Percentiles rank a stretch among this genome's conserved stretches.
These are phyloP conservation scores for Tridacna gigas DNA, from an alignment of 2,888 invertebrate species.

Conservation along the genomic window DNA sequence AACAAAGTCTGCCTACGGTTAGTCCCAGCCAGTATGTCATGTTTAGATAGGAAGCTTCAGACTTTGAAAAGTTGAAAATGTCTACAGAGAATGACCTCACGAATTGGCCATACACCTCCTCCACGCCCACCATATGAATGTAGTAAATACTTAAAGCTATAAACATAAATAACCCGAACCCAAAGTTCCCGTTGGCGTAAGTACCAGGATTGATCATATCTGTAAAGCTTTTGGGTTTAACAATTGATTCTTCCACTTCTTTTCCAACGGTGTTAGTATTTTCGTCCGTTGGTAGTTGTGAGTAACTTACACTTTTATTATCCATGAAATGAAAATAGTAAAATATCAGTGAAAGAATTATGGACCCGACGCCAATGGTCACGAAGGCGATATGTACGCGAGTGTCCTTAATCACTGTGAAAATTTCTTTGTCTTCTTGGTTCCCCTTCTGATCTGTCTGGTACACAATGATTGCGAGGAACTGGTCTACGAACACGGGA, in stretches of 20 bases:
- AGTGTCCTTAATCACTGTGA: slow-evolving; percentile 44
- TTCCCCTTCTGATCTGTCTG: not conserved
- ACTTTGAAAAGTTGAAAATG: slow-evolving; percentile 29
- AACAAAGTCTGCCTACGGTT: slow-evolving; percentile 28
- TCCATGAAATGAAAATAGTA: slow-evolving; percentile 32
- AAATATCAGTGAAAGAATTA: slow-evolving; percentile 42
- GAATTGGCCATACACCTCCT: slow-evolving; percentile 39
- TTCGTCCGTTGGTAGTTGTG: slow-evolving; percentile 20
- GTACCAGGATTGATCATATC: slow-evolving; percentile 48
- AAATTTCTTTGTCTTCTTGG: not conserved
- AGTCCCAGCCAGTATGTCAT: slow-evolving; percentile 41
- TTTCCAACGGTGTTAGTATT: not conserved
- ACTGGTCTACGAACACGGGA: slow-evolving; percentile 49
- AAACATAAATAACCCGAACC: slow-evolving; percentile 34
- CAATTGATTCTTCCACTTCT: not conserved
- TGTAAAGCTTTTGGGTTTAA: slow-evolving; percentile 11
- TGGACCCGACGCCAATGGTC: slow-evolving; percentile 40
- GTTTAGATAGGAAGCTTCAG: slow-evolving; percentile 40
- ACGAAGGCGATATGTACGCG: slow-evolving; percentile 47
- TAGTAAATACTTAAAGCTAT: slow-evolving; percentile 28
- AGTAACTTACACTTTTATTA: slow-evolving; percentile 15
- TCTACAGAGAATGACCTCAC: slow-evolving; percentile 48
- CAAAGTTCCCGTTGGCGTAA: slow-evolving; percentile 37
- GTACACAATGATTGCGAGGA: slow-evolving; percentile 40
- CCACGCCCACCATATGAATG: slow-evolving; percentile 27